A percentile compares a stretch with the other conserved stretches of the same genome.
Conservation (phyloP, 2,797 vertebrate species). For the Urocyon cinereoargenteus region DNA sequence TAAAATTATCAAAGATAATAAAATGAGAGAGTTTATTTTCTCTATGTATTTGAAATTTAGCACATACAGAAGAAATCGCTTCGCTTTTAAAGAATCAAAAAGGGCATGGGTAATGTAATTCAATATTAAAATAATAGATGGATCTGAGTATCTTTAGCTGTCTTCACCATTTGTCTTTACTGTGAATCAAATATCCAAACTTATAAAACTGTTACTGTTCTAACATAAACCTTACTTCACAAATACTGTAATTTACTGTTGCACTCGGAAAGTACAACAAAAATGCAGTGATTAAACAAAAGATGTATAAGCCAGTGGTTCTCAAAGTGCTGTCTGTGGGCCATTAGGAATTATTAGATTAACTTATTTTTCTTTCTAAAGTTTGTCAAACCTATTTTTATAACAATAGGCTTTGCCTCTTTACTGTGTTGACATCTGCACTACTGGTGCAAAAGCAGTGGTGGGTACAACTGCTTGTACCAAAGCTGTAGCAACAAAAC, state of each 20-base stretch:
- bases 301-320: slow-evolving; percentile 40
- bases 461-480: not conserved
- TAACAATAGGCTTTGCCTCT: not conserved
- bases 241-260: slow-evolving; percentile 49
- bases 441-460: not conserved
- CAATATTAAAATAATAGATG: slow-evolving; percentile 44
- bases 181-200: slow-evolving; percentile 39
- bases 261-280: not conserved
- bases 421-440: slow-evolving; percentile 32
- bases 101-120: slow-evolving; percentile 2
- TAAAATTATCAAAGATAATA: slow-evolving; percentile 59
- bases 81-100: slow-evolving; percentile 60
- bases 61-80: not conserved
- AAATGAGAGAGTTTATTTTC: slow-evolving; percentile 47
- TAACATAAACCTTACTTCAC: slow-evolving; percentile 40
- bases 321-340: not conserved
- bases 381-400: not conserved
- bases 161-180: slow-evolving; percentile 28
- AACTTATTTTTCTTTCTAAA: not conserved
- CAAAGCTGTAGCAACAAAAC: not conserved
- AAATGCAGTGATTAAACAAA: slow-evolving; percentile 44
- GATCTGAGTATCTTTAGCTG: not conserved
- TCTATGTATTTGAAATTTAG: slow-evolving; percentile 25
- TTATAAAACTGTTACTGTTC: slow-evolving; percentile 12
- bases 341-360: not conserved